phyloP scores from a whole-genome alignment of 2,888 invertebrate genomes.

The Elegia similella region DNA sequence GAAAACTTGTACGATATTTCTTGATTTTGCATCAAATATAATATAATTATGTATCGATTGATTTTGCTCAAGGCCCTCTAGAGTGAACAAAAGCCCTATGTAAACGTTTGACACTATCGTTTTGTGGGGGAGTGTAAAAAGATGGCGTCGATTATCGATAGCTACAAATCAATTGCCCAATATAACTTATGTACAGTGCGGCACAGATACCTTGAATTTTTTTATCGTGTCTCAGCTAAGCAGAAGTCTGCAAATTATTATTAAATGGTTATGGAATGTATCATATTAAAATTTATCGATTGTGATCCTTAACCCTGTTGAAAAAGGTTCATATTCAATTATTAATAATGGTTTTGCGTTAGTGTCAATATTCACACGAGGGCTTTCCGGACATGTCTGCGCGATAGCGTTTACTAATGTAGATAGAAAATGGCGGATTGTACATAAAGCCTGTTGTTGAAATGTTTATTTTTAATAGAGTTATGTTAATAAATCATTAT shows the following conservation, averaged over 20 bases:
- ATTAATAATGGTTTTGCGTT: not conserved
- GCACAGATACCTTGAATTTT: too few relatives aligned
- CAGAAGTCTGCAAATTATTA: too few relatives aligned
- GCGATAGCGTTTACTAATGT: slow-evolving; percentile 47
- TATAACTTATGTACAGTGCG: too few relatives aligned
- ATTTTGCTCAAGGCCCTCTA: slow-evolving; percentile 19
- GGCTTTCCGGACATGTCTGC: slow-evolving; percentile 10
- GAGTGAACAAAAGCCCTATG: slow-evolving; percentile 26
- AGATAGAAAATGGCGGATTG: slow-evolving; percentile 65
- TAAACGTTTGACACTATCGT: not conserved
- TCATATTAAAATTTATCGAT: too few relatives aligned
- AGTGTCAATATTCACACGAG: not conserved
- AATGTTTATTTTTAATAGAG: slow-evolving; percentile 80
- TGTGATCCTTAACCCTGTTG: not conserved
- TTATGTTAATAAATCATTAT: slow-evolving; percentile 74
- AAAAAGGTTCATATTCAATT: not conserved
- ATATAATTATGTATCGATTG: not conserved
- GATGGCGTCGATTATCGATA: too few relatives aligned
- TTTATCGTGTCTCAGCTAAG: too few relatives aligned
- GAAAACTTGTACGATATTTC: too few relatives aligned
- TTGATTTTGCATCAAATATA: too few relatives aligned
- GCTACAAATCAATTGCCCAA: too few relatives aligned
- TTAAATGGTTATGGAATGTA: too few relatives aligned
- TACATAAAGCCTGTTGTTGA: slow-evolving; percentile 77
- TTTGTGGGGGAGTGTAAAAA: not conserved